These are phyloP conservation scores for Pectinophora gossypiella DNA, from an alignment of 1,140 invertebrate genomes.

Conservation along the genomic window DNA sequence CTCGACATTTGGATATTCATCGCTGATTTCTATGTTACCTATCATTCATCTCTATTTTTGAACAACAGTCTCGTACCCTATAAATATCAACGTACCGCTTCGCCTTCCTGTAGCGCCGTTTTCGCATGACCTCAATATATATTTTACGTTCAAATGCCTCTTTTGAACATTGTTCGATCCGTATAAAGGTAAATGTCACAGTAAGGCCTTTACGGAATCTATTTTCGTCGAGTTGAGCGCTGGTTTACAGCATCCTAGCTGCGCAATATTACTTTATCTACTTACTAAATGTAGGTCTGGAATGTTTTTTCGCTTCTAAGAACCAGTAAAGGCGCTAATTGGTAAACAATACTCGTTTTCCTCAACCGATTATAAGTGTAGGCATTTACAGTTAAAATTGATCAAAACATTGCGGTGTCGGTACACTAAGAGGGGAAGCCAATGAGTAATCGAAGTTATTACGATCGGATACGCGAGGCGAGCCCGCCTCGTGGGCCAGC, in stretches of 20 bases:
- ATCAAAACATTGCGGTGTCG: constrained; percentile 6
- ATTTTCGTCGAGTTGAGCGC: neutral
- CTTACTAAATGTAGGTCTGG: too few relatives aligned
- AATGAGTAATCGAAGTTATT: constrained; percentile 10
- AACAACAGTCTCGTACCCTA: neutral
- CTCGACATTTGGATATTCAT: constrained; percentile 31
- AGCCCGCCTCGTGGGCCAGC: constrained; percentile 36
- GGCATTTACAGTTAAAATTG: neutral
- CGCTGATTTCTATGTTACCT: constrained; percentile 14
- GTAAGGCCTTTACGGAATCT: constrained; percentile 13
- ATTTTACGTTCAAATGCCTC: constrained; percentile 34
- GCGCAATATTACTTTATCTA: too few relatives aligned
- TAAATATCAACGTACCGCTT: constrained; percentile 20
- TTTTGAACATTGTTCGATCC: constrained; percentile 30
- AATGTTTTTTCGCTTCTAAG: too few relatives aligned
- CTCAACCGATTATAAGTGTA: too few relatives aligned
- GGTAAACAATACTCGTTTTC: too few relatives aligned
- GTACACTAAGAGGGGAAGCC: constrained; percentile 4
- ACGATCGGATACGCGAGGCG: constrained; percentile 20
- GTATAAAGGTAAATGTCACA: constrained; percentile 43
- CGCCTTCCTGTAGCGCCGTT: constrained; percentile 29
- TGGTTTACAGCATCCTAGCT: neutral
- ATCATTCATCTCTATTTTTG: constrained; percentile 29
- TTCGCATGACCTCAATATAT: constrained; percentile 39
- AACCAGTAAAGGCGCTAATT: too few relatives aligned